Conservation (phyloP, 1,140 invertebrate species). For the Macrobrachium rosenbergii region DNA sequence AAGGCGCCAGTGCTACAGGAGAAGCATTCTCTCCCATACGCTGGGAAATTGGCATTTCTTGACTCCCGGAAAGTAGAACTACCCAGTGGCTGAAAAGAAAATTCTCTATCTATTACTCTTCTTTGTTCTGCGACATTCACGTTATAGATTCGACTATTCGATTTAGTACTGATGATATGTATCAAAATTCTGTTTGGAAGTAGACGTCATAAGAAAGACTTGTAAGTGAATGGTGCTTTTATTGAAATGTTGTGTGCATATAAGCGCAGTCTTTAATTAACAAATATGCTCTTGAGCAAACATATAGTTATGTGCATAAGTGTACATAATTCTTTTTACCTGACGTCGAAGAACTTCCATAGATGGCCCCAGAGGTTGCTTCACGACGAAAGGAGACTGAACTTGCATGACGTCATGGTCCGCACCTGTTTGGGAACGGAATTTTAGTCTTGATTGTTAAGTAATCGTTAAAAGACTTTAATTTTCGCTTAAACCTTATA, state of each 20-base stretch:
- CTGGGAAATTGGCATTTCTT: slow-evolving; percentile 17
- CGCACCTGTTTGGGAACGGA: slow-evolving; percentile 9
- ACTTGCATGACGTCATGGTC: slow-evolving; percentile 53
- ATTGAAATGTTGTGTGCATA: too few species aligned
- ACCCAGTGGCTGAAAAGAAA: too few species aligned
- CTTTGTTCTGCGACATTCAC: too few species aligned
- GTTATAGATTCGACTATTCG: too few species aligned
- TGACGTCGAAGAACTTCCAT: slow-evolving; percentile 38
- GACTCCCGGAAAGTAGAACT: slow-evolving; percentile 3
- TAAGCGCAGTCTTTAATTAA: too few species aligned
- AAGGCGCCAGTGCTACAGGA: slow-evolving; percentile 35
- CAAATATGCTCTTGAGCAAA: too few species aligned
- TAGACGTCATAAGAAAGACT: too few species aligned
- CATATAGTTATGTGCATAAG: too few species aligned
- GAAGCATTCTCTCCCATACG: not conserved
- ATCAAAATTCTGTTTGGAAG: not conserved
- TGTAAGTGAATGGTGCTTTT: too few species aligned
- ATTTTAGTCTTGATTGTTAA: too few species aligned
- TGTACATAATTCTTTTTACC: not conserved
- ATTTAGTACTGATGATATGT: not conserved
- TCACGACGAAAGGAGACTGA: slow-evolving; percentile 37
- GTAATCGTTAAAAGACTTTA: too few species aligned
- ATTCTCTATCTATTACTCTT: not conserved
- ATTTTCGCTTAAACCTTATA: not conserved
- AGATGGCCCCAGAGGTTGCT: slow-evolving; percentile 12